Conservation (phyloP, 2,797 vertebrate genomes). For the Limnodromus scolopaceus region DNA sequence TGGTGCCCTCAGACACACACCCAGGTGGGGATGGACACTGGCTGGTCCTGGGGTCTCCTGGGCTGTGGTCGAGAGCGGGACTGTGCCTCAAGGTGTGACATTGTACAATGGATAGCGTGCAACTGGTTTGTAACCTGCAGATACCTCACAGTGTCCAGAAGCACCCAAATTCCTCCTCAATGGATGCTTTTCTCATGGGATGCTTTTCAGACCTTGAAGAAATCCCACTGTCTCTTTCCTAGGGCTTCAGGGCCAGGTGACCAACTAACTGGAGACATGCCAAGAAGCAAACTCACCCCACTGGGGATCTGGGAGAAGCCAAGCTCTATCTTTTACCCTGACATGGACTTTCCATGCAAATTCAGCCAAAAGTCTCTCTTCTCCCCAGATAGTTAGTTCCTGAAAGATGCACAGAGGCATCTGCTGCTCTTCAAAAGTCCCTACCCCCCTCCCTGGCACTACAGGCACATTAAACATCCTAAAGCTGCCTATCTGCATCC, state of each 20-base stretch:
- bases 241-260: not conserved
- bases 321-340: not conserved
- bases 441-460: not conserved
- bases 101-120: not conserved
- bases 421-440: not conserved
- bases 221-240: not conserved
- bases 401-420: not conserved
- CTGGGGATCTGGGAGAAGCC: not conserved
- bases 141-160: not conserved
- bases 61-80: not conserved
- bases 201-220: not conserved
- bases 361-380: not conserved
- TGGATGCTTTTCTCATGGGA: not conserved
- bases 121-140: not conserved
- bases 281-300: not conserved
- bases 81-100: not conserved
- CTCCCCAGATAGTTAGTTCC: not conserved
- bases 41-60: not conserved
- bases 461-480: not conserved
- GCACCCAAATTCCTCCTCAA: not conserved
- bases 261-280: accelerated
- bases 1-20: not conserved
- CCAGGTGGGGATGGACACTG: accelerated
- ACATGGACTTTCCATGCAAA: not conserved
- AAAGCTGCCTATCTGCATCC: not conserved